Conservation (phyloP, 2,888 invertebrate species). For the Trachelus troglodyta region DNA sequence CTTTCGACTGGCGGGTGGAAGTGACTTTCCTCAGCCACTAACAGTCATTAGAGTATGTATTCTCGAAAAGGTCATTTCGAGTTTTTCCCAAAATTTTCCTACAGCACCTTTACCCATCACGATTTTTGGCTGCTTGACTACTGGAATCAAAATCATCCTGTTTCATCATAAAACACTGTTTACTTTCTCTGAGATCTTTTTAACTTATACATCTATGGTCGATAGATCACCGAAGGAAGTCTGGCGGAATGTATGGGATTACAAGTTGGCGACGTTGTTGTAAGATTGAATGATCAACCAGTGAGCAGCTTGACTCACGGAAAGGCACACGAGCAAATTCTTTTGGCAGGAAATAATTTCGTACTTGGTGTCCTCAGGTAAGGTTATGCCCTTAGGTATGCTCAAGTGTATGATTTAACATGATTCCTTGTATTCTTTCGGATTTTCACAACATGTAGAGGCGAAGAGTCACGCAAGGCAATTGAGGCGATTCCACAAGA, state of each 20-base stretch:
- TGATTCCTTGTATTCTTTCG: background rate
- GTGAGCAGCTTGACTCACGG: slow-evolving; percentile 79
- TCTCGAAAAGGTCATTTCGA: background rate
- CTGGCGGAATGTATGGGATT: slow-evolving; percentile 87
- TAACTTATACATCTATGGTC: too few species aligned
- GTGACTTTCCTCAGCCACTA: slow-evolving; percentile 79
- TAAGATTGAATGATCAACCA: slow-evolving; percentile 78
- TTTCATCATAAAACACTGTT: too few species aligned
- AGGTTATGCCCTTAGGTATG: slow-evolving; percentile 16
- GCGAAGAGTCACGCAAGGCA: slow-evolving; percentile 51
- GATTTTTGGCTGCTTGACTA: too few species aligned
- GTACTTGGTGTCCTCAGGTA: slow-evolving; percentile 79
- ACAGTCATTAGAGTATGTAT: slow-evolving; percentile 78
- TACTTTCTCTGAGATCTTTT: too few species aligned
- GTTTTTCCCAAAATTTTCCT: too few species aligned
- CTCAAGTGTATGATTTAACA: background rate
- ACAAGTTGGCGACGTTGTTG: slow-evolving; percentile 85
- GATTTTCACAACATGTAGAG: slow-evolving; percentile 41
- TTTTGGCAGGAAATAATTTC: slow-evolving; percentile 78
- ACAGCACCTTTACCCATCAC: too few species aligned
- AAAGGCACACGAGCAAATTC: slow-evolving; percentile 80
- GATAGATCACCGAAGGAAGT: slow-evolving; percentile 82
- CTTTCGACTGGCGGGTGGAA: slow-evolving; percentile 80
- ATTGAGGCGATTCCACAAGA: slow-evolving; percentile 56
- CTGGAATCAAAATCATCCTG: too few species aligned